These are phyloP conservation scores for Cyclargus thomasi DNA, from an alignment of 1,140 invertebrate species.

Conservation along the genomic window DNA sequence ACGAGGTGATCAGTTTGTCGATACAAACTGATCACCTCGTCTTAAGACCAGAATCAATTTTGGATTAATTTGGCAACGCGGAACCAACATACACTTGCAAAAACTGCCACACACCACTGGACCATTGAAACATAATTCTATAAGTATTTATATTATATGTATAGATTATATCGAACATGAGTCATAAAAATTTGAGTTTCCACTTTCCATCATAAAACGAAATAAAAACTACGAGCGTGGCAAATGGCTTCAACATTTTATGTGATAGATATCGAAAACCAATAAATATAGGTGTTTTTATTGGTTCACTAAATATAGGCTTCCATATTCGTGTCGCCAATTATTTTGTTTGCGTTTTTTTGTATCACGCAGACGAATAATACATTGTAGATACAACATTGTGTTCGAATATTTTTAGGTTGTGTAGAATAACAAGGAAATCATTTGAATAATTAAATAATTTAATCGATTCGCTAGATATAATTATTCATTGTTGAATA, in stretches of 20 bases:
- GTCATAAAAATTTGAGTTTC: neutral
- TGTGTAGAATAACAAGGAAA: too few species aligned
- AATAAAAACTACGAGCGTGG: constrained; percentile 8
- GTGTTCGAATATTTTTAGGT: too few species aligned
- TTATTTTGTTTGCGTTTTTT: neutral
- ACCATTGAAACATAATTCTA: too few species aligned
- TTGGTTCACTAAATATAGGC: constrained; percentile 2
- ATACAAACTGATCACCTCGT: too few species aligned
- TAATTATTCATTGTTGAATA: too few species aligned
- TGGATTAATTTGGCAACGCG: too few species aligned
- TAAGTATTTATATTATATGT: neutral
- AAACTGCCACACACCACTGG: too few species aligned
- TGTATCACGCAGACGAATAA: neutral
- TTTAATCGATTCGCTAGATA: too few species aligned
- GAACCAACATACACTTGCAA: too few species aligned
- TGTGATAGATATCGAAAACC: constrained; percentile 16
- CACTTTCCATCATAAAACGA: neutral
- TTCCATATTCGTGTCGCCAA: neutral
- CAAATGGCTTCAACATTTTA: constrained; percentile 9
- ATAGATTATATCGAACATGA: constrained; percentile 4
- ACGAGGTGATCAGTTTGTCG: too few species aligned
- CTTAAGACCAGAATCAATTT: too few species aligned
- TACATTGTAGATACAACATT: neutral
- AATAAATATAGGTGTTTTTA: constrained; percentile 10
- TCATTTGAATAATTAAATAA: too few species aligned